These are phyloP conservation scores for Rallus limicola DNA, from an alignment of 2,113 vertebrate genomes.

Conservation along the genomic window DNA sequence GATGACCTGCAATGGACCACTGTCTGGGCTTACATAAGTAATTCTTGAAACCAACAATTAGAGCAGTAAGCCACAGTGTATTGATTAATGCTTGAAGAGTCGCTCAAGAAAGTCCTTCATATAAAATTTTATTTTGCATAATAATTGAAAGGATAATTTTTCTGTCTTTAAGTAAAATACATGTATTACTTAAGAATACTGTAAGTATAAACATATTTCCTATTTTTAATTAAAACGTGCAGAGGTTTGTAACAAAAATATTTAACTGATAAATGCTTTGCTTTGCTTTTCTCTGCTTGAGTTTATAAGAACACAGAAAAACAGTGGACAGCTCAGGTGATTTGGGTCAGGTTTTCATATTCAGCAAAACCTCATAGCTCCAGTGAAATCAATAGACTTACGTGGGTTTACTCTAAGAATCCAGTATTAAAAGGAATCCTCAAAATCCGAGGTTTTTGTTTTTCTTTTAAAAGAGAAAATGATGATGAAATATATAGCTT, in stretches of 20 bases:
- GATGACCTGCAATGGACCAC: background rate
- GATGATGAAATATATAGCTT: background rate
- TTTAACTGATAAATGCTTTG: background rate
- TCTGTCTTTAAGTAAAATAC: background rate
- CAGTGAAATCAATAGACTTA: background rate
- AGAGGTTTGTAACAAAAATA: background rate
- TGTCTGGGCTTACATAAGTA: background rate
- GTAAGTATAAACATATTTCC: background rate
- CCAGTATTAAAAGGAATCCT: background rate
- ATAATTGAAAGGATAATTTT: background rate
- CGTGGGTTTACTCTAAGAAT: background rate
- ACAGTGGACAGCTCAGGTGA: background rate
- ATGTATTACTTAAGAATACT: background rate
- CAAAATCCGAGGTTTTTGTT: background rate
- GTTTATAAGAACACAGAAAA: background rate
- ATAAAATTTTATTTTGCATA: background rate
- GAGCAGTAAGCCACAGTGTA: background rate
- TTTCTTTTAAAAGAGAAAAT: background rate
- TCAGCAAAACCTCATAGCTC: background rate
- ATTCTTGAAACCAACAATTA: background rate
- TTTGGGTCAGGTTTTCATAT: background rate
- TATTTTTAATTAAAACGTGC: background rate
- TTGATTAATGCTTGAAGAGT: background rate
- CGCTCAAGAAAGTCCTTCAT: background rate
- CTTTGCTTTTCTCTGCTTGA: background rate